Evolutionary conservation across 2,113 vertebrate genomes (phyloP).

Genomic region (Pelobates fuscus): DNA sequence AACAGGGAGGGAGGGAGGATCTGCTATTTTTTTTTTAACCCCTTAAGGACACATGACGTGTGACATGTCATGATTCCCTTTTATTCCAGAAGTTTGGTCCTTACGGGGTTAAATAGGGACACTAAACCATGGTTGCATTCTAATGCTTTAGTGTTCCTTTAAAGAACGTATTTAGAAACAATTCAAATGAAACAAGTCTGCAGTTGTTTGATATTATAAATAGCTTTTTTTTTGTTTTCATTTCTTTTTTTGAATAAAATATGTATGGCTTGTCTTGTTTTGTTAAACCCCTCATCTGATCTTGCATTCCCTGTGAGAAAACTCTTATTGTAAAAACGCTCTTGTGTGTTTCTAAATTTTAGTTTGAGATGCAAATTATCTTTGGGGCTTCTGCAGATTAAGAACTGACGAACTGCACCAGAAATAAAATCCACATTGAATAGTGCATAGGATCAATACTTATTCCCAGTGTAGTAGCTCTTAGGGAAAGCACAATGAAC

Average conservation of each 20-base stretch:
- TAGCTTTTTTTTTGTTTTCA: conserved; percentile 27
- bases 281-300: conserved; percentile 37
- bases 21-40: too few relatives aligned
- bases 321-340: conserved; percentile 47
- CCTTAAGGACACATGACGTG: too few relatives aligned
- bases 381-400: conserved; percentile 44
- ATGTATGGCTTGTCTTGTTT: conserved; percentile 52
- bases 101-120: too few relatives aligned
- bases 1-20: too few relatives aligned
- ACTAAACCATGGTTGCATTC: too few relatives aligned
- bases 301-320: conserved; percentile 26
- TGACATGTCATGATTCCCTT: too few relatives aligned
- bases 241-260: conserved; percentile 45
- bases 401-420: conserved; percentile 39
- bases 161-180: neutral
- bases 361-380: conserved; percentile 55
- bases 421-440: conserved; percentile 34
- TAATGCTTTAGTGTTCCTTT: too few relatives aligned
- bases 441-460: conserved; percentile 34
- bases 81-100: too few relatives aligned
- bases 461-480: conserved; percentile 34
- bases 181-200: conserved; percentile 3
- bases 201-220: conserved; percentile 12
- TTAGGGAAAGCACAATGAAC: conserved; percentile 38
- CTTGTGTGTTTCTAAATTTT: conserved; percentile 38